phyloP scores from a whole-genome alignment of 2,888 invertebrate genomes.

The Digitonthophagus gazella region DNA sequence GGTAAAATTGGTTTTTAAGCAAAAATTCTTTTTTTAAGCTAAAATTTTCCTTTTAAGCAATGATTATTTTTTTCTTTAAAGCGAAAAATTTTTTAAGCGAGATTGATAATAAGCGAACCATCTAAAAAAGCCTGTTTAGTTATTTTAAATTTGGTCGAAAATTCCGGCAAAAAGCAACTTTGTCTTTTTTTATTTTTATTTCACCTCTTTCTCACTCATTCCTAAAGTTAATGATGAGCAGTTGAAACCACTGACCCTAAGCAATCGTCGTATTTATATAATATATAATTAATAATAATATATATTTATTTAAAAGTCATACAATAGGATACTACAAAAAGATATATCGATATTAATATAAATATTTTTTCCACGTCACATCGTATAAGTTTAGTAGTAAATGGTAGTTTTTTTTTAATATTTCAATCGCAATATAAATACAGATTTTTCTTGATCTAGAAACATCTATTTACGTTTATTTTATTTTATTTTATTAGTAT shows the following conservation, averaged over 20 bases:
- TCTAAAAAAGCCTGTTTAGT: too few relatives aligned
- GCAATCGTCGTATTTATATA: slow-evolving; percentile 42
- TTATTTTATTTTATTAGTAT: slow-evolving; percentile 37
- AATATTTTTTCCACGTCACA: slow-evolving; percentile 49
- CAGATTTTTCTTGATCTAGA: slow-evolving; percentile 50
- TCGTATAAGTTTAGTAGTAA: slow-evolving; percentile 39
- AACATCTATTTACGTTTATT: slow-evolving; percentile 50
- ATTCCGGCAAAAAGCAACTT: too few relatives aligned
- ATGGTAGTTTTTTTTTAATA: not conserved
- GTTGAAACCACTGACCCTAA: slow-evolving; percentile 51
- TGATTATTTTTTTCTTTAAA: too few relatives aligned
- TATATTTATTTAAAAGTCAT: slow-evolving; percentile 12
- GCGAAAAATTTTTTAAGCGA: too few relatives aligned
- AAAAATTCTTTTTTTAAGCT: too few relatives aligned
- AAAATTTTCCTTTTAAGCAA: too few relatives aligned
- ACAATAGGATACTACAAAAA: slow-evolving; percentile 52
- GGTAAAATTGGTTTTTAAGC: too few relatives aligned
- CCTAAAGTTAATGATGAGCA: slow-evolving; percentile 44
- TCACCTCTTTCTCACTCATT: slow-evolving; percentile 32
- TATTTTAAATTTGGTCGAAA: too few relatives aligned
- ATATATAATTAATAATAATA: not conserved
- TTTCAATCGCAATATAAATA: slow-evolving; percentile 48
- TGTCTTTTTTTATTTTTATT: not conserved
- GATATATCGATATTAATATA: slow-evolving; percentile 51
- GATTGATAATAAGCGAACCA: too few relatives aligned